phyloP scores from a whole-genome alignment of 2,113 vertebrate species.

The Promerops cafer region DNA sequence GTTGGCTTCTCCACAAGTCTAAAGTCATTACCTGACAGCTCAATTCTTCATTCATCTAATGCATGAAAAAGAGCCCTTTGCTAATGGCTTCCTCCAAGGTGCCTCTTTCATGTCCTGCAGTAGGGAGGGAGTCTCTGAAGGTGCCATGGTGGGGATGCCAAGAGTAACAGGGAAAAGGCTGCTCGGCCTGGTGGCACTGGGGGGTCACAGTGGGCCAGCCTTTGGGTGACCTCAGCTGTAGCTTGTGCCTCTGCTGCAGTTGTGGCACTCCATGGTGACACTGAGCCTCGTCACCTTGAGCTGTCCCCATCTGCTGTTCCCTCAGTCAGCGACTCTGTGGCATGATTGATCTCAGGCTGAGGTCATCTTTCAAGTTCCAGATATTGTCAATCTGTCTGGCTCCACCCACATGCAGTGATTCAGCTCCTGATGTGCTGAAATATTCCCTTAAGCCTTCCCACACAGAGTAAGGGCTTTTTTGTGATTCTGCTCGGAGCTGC shows the following conservation, averaged over 20 bases:
- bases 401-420: constrained; percentile 53
- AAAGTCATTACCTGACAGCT: background rate
- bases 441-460: constrained; percentile 39
- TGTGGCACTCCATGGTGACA: background rate
- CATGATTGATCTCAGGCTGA: constrained; percentile 25
- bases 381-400: constrained; percentile 53
- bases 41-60: background rate
- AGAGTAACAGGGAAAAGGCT: background rate
- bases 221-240: background rate
- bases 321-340: background rate
- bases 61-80: background rate
- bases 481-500: background rate
- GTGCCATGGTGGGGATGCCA: rapidly evolving
- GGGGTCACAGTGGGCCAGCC: background rate
- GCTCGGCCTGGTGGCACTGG: rapidly evolving
- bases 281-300: background rate
- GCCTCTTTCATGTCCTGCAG: background rate
- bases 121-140: background rate
- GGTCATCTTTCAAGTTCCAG: constrained; percentile 34
- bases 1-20: background rate
- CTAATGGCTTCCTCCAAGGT: background rate
- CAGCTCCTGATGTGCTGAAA: constrained; percentile 61
- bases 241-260: background rate
- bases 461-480: constrained; percentile 2
- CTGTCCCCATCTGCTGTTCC: background rate